Conservation (phyloP, 2,797 vertebrate genomes). For the Bryconaethiops microstoma region DNA sequence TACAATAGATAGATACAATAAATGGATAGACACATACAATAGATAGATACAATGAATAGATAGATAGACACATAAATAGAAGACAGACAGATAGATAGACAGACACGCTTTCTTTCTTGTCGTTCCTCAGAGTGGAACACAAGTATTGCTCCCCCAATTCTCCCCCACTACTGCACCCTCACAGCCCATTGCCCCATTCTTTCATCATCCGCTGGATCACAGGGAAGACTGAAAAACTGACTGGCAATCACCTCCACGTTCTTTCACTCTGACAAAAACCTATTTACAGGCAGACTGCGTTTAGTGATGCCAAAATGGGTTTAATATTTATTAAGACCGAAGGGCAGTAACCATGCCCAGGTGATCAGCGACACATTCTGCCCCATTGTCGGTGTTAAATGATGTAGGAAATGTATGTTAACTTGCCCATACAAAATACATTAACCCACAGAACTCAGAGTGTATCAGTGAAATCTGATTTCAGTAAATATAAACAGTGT, state of each 20-base stretch:
- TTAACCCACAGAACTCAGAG: no score
- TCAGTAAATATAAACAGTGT: no score
- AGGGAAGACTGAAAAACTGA: constrained; percentile 56
- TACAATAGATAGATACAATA: no score
- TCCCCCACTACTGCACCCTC: constrained; percentile 54
- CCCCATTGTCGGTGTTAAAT: constrained; percentile 58
- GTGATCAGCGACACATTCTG: constrained; percentile 71
- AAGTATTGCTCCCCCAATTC: constrained; percentile 45
- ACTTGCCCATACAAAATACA: constrained; percentile 52
- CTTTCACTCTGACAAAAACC: constrained; percentile 70
- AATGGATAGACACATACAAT: no score
- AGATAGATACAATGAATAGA: no score
- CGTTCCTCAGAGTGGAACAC: not conserved
- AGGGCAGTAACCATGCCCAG: constrained; percentile 65
- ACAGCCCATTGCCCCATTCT: constrained; percentile 74
- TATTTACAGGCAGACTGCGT: constrained; percentile 77
- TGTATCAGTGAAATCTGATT: no score
- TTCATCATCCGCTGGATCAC: constrained; percentile 76
- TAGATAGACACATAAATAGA: no score
- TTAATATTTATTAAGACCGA: constrained; percentile 81
- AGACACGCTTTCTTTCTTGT: not conserved
- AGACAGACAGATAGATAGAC: not conserved
- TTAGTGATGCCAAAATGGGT: constrained; percentile 72
- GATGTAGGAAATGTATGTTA: constrained; percentile 50
- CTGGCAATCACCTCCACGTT: constrained; percentile 72